Evolutionary conservation across 2,888 invertebrate genomes (phyloP).

Genomic region (Syrphus vitripennis): DNA sequence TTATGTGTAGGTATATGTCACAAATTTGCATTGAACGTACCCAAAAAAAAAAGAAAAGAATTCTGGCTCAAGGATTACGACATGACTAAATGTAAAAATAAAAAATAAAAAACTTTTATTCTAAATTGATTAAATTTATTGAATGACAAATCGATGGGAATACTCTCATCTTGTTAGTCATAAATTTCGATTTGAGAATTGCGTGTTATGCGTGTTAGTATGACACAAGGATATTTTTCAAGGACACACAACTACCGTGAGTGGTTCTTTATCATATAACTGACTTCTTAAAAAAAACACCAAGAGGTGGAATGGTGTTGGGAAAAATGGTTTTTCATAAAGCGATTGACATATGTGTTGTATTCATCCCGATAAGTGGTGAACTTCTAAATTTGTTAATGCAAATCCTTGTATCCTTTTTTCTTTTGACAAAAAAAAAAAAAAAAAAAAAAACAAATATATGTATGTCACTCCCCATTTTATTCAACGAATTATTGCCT

Average conservation of each 20-base stretch:
- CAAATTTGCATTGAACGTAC: conserved; percentile 15
- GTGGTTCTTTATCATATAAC: not conserved
- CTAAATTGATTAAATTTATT: conserved; percentile 53
- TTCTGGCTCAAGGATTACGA: conserved; percentile 40
- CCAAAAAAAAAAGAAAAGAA: not conserved
- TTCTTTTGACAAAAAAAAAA: not conserved
- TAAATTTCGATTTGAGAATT: conserved; percentile 24
- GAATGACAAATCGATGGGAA: conserved; percentile 48
- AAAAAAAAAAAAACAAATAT: not conserved
- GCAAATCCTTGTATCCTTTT: conserved; percentile 29
- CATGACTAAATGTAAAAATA: not conserved
- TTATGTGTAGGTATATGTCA: not conserved
- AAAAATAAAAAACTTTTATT: conserved; percentile 2
- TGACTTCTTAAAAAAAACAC: conserved; percentile 19
- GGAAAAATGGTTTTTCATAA: conserved; percentile 9
- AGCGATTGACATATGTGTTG: conserved; percentile 40
- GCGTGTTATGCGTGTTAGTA: conserved; percentile 38
- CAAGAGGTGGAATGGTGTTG: not conserved
- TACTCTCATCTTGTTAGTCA: conserved; percentile 14
- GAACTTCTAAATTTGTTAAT: conserved; percentile 46
- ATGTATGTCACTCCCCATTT: conserved; percentile 54
- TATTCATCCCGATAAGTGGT: conserved; percentile 23
- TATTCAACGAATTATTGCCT: conserved; percentile 39
- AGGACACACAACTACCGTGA: conserved; percentile 10
- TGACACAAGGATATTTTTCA: conserved; percentile 20